Evolutionary conservation across 2,113 vertebrate species (phyloP).

Genomic region (Serilophus lunatus): DNA sequence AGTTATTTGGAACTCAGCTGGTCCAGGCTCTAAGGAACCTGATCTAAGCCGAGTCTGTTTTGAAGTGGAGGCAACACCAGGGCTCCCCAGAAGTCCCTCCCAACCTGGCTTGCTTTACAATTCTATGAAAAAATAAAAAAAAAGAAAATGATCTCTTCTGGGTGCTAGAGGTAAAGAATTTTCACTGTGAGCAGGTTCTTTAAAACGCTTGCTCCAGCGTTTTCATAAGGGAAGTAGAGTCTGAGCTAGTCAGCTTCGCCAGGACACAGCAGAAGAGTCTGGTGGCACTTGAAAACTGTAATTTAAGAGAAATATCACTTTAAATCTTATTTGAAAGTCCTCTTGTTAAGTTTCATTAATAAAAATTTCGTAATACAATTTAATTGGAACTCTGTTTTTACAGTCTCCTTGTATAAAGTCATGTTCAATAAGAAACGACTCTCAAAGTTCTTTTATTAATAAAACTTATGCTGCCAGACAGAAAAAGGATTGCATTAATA

Average conservation of each 20-base stretch:
- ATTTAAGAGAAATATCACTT: not conserved
- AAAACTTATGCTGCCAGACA: not conserved
- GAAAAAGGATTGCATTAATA: not conserved
- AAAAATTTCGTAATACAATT: not conserved
- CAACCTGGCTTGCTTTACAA: not conserved
- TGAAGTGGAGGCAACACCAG: not conserved
- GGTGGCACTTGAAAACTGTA: not conserved
- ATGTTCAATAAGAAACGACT: conserved; percentile 1
- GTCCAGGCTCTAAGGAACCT: not conserved
- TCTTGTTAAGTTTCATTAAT: not conserved
- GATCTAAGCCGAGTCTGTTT: not conserved
- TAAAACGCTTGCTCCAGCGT: not conserved
- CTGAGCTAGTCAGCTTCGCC: not conserved
- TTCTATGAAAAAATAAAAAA: not conserved
- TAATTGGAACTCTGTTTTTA: not conserved
- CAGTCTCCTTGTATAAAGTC: not conserved
- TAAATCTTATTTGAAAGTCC: not conserved
- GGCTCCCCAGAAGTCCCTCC: not conserved
- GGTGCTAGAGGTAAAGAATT: not conserved
- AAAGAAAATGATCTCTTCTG: not conserved
- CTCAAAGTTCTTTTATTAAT: conserved; percentile 10
- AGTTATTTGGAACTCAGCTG: not conserved
- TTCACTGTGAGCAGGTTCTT: not conserved
- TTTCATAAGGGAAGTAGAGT: not conserved
- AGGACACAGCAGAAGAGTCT: not conserved